Base-by-base conservation (phyloP, 2,113 vertebrate species). In the Scolopax mira region DNA sequence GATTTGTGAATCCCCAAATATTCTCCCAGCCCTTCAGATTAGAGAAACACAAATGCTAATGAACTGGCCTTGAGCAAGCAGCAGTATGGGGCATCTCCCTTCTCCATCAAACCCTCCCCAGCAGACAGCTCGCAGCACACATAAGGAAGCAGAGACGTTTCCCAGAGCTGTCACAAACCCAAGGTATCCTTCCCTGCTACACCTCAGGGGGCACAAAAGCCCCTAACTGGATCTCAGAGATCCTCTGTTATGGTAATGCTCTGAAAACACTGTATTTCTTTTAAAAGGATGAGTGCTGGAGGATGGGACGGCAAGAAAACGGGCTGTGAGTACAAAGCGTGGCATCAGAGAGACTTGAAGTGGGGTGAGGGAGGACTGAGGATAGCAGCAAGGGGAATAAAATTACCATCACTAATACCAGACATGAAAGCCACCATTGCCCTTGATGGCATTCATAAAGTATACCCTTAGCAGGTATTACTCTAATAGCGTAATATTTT, bases 391-490 rank as follows among this genome's bases (percentile, higher is more conserved):
- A 66, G 52, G 75, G 42, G 61, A 94, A 90, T 85, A 70, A 91
- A 96, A 95, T 48, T 71, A 69, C 57, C 75, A 86, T 66, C 71
- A 39, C 37, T 14, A n/a, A 48, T 5, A 14, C 9, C 67, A 82
- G 78, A 91, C 80, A 73, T 64, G 85, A 96, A 96, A 97, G 86
- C 71, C 88, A 67, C 79, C 85, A 62, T 75, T 91, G 82, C 94
- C 97, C 96, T 96, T 82, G 54, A 52, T 86, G 95, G 93, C 75
- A 37, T 73, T 61, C 97, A 96, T 62, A 86, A 72, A 92, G 71
- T 15, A 73, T 22, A 67, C 31, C 66, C 81, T 75, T 39, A 87
- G 88, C 25, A 74, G 90, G 70, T 77, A 93, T 92, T 89, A 44
- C 92, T 58, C 57, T 85, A 67, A 95, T 60, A 86, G 93, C 91